A percentile compares a stretch with the other conserved stretches of the same genome.
Conservation (phyloP, 2,113 vertebrate genomes). For the Aldabrachelys gigantea region DNA sequence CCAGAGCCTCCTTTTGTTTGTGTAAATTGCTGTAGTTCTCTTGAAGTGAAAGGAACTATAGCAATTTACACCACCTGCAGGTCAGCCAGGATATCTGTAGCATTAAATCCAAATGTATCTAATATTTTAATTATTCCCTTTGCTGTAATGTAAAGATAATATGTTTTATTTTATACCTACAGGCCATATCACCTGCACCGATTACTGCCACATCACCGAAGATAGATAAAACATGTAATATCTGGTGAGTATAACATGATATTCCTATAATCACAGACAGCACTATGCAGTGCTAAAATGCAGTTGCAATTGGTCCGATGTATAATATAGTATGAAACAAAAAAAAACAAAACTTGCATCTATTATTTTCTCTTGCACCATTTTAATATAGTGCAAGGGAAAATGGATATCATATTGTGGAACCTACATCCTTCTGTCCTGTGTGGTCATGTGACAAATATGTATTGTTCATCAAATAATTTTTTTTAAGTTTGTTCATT, state of each 20-base stretch:
- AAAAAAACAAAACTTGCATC: not conserved
- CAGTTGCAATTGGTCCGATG: rapidly evolving
- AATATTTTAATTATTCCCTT: not conserved
- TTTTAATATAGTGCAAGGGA: not conserved
- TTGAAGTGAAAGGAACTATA: not conserved
- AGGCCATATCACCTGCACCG: rapidly evolving
- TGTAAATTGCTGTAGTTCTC: not conserved
- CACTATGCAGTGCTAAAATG: not conserved
- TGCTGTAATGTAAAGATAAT: not conserved
- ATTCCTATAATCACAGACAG: not conserved
- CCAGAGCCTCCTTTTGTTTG: not conserved
- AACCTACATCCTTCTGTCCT: not conserved
- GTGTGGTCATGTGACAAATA: not conserved
- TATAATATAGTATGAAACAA: not conserved
- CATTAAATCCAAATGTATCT: not conserved
- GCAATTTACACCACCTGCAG: not conserved
- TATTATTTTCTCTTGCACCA: not conserved
- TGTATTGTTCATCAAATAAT: not conserved
- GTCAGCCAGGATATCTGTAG: not conserved
- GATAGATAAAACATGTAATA: not conserved
- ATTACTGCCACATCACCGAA: not conserved
- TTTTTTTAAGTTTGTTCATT: not conserved
- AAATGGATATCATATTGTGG: not conserved
- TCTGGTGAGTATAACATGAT: not conserved
- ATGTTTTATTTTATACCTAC: not conserved